phyloP scores from a whole-genome alignment of 2,797 vertebrate species.

The Distichodus sexfasciatus region DNA sequence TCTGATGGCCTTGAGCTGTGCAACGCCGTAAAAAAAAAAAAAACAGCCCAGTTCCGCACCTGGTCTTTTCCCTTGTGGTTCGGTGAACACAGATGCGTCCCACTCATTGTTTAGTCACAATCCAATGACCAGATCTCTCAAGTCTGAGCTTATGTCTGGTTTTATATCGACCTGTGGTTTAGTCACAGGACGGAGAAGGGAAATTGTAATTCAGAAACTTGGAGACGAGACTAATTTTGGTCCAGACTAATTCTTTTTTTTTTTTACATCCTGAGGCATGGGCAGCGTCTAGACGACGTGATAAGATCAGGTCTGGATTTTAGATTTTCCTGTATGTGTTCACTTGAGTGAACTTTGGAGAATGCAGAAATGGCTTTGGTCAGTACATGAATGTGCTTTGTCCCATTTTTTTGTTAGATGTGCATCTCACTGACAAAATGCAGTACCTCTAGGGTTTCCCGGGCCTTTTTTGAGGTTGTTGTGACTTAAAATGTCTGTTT shows the following conservation, averaged over 20 bases:
- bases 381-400: no score
- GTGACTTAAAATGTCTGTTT: no score
- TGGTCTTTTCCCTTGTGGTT: constrained; percentile 26
- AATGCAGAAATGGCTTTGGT: no score
- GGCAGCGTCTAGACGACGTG: no score
- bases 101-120: constrained; percentile 36
- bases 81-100: constrained; percentile 38
- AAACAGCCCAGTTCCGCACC: constrained; percentile 13
- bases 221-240: not conserved
- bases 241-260: not conserved
- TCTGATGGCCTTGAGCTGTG: constrained; percentile 32
- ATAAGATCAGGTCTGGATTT: no score
- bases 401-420: no score
- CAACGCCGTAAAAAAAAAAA: not conserved
- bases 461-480: no score
- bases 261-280: not conserved
- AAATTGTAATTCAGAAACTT: not conserved
- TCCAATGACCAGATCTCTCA: constrained; percentile 20
- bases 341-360: no score
- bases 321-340: no score
- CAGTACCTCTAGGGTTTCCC: no score
- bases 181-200: not conserved
- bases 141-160: constrained; percentile 13
- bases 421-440: no score
- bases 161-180: not conserved